Evolutionary conservation across 2,888 invertebrate genomes (phyloP).

Genomic region (Nomada fucata): DNA sequence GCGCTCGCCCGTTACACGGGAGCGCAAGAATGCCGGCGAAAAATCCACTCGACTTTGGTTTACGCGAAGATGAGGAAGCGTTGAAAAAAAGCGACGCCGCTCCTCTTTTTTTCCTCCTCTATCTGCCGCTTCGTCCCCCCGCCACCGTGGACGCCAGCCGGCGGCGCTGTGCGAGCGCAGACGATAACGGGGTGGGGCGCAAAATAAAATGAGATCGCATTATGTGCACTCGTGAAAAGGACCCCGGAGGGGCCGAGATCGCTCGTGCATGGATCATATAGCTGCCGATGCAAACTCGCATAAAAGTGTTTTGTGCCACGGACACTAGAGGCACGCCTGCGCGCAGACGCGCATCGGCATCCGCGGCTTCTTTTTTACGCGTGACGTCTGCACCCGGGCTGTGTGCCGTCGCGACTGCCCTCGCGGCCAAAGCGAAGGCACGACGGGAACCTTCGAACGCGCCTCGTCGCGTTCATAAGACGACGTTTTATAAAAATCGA

Average conservation of each 20-base stretch:
- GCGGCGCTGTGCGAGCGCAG: constrained; percentile 62
- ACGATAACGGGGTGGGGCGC: constrained; percentile 67
- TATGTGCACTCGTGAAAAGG: constrained; percentile 72
- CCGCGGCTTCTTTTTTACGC: constrained; percentile 20
- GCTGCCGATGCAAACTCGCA: constrained; percentile 54
- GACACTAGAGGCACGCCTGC: neutral
- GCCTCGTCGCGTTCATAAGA: constrained; percentile 39
- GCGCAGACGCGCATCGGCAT: neutral
- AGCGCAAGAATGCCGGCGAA: constrained; percentile 32
- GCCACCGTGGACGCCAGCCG: constrained; percentile 43
- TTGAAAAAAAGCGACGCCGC: constrained; percentile 43
- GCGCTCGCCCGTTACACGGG: neutral
- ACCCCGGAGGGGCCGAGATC: constrained; percentile 59
- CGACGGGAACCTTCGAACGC: constrained; percentile 1
- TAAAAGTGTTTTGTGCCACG: constrained; percentile 59
- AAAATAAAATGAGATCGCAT: constrained; percentile 74
- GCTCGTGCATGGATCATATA: constrained; percentile 61
- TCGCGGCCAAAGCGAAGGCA: constrained; percentile 6
- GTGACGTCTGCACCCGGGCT: neutral
- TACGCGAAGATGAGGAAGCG: constrained; percentile 48
- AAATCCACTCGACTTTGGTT: constrained; percentile 54
- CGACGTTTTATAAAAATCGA: constrained; percentile 19
- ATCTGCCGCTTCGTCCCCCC: constrained; percentile 5
- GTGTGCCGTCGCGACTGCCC: neutral
- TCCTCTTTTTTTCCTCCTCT: constrained; percentile 14